Conservation (phyloP, 1,140 invertebrate genomes). For the Drosophila lacteicornis region DNA sequence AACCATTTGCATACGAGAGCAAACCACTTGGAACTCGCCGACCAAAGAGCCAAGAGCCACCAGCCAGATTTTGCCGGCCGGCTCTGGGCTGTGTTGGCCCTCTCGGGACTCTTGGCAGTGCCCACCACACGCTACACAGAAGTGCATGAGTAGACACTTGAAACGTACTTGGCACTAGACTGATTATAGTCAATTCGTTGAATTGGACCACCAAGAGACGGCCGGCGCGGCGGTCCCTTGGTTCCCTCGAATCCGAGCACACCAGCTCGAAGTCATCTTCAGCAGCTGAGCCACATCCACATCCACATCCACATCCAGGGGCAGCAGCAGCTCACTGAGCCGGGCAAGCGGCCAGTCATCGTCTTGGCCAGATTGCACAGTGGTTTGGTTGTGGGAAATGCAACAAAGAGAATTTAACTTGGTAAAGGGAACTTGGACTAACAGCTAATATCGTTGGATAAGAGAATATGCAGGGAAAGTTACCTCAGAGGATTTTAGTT, state of each 20-base stretch:
- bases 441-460: background rate
- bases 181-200: constrained; percentile 84
- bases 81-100: constrained; percentile 15
- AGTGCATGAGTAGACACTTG: constrained; percentile 81
- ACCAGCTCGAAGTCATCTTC: constrained; percentile 44
- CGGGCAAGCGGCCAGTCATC: constrained; percentile 71
- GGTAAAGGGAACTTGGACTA: background rate
- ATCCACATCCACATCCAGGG: constrained; percentile 20
- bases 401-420: background rate
- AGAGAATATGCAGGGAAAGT: background rate
- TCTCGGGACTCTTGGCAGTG: constrained; percentile 32
- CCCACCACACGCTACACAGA: constrained; percentile 48
- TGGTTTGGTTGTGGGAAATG: constrained; percentile 15
- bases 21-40: constrained; percentile 75
- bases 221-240: constrained; percentile 30
- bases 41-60: constrained; percentile 33
- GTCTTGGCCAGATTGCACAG: constrained; percentile 40
- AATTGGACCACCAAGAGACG: constrained; percentile 81
- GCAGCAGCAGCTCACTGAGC: constrained; percentile 49
- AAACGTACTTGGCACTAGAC: constrained; percentile 83
- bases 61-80: constrained; percentile 14
- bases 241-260: constrained; percentile 38
- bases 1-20: constrained; percentile 71
- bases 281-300: constrained; percentile 29
- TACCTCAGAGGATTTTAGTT: background rate